Evolutionary conservation across 2,888 invertebrate species (phyloP).

Genomic region (Drosophila vallismaia): DNA sequence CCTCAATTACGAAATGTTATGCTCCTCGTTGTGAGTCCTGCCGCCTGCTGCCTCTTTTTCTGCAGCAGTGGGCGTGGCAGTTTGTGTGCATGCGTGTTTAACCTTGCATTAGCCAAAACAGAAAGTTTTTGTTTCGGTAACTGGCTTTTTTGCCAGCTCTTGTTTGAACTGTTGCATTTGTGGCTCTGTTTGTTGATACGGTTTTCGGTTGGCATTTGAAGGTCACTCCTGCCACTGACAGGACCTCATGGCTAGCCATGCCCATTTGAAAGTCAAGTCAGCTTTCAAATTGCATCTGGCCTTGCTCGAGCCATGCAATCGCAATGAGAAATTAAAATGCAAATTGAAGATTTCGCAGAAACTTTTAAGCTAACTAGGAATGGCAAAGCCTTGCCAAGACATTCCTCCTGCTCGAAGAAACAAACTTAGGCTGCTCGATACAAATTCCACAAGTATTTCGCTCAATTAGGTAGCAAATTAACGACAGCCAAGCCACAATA

Average conservation of each 20-base stretch:
- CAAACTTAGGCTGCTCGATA: not conserved
- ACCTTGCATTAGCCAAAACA: conserved; percentile 50
- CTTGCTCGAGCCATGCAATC: conserved; percentile 23
- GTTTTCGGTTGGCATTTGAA: conserved; percentile 25
- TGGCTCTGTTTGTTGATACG: conserved; percentile 10
- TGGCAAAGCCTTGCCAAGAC: no score
- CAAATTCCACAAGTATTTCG: conserved; percentile 12
- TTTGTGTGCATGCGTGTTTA: conserved; percentile 53
- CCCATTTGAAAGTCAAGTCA: conserved; percentile 28
- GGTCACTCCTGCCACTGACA: conserved; percentile 41
- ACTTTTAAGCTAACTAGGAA: not conserved
- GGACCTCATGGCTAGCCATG: conserved; percentile 21
- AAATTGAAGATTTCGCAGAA: conserved; percentile 20
- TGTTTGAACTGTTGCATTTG: conserved; percentile 54
- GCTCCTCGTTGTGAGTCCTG: conserved; percentile 6
- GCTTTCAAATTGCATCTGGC: conserved; percentile 21
- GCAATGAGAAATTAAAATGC: conserved; percentile 11
- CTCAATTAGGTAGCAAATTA: conserved; percentile 63
- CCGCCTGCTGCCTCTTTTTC: not conserved
- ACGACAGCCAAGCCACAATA: conserved; percentile 32
- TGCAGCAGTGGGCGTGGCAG: conserved; percentile 26
- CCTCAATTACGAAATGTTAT: conserved; percentile 51
- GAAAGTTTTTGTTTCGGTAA: conserved; percentile 29
- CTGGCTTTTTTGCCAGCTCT: conserved; percentile 17
- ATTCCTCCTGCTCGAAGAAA: no score